Conservation (phyloP, 2,113 vertebrate genomes). For the Acrocephalus kingi region DNA sequence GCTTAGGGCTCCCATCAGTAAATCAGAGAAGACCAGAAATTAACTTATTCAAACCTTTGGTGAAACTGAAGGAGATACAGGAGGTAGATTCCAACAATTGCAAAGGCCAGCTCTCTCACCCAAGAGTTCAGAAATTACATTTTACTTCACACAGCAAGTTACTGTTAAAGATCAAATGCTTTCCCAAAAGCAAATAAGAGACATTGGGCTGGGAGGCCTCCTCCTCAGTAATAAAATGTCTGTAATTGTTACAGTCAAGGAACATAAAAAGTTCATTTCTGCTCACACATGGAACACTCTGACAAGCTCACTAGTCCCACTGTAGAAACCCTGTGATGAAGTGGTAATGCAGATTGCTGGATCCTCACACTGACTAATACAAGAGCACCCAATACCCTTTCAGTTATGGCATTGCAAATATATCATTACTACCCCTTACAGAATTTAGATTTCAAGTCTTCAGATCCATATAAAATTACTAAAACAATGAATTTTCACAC, state of each 20-base stretch:
- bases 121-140: not conserved
- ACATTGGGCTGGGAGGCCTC: fast-evolving
- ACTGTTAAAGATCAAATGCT: not conserved
- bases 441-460: not conserved
- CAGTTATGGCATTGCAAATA: not conserved
- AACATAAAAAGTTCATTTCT: not conserved
- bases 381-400: not conserved
- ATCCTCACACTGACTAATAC: not conserved
- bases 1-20: not conserved
- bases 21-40: not conserved
- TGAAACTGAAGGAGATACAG: not conserved
- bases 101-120: not conserved
- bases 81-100: not conserved
- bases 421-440: not conserved
- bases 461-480: not conserved
- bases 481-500: not conserved
- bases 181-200: not conserved
- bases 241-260: not conserved
- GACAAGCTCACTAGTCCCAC: not conserved
- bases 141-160: not conserved
- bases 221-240: not conserved
- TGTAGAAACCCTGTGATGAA: not conserved
- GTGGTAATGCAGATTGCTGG: fast-evolving
- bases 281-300: not conserved
- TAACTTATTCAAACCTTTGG: not conserved